Evolutionary conservation across 2,888 invertebrate genomes (phyloP).

Genomic region (Leuctra nigra): DNA sequence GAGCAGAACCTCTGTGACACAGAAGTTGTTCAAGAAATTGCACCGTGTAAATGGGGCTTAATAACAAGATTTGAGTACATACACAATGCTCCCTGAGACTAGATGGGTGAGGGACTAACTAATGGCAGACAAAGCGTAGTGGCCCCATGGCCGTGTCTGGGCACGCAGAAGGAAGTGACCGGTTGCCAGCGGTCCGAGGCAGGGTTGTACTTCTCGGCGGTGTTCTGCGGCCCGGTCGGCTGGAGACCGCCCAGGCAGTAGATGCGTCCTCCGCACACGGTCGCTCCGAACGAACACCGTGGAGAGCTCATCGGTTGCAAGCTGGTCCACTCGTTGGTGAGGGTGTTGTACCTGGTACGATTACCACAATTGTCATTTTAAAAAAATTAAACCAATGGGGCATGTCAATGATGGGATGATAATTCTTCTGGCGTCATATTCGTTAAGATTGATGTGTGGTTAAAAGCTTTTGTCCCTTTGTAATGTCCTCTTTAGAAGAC

Average conservation of each 20-base stretch:
- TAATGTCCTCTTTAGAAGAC: no score
- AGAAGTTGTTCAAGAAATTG: no score
- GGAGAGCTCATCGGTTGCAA: constrained; percentile 35
- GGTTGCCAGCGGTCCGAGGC: constrained; percentile 36
- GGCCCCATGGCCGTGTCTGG: neutral
- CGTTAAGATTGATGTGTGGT: no score
- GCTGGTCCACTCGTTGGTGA: constrained; percentile 35
- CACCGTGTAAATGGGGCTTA: no score
- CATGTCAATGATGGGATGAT: no score
- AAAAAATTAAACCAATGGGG: no score
- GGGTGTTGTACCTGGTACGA: constrained; percentile 33
- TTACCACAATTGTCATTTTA: neutral
- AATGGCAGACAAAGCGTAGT: neutral
- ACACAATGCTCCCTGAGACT: no score
- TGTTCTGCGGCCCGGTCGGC: constrained; percentile 35
- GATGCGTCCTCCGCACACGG: constrained; percentile 34
- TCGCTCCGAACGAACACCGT: constrained; percentile 34
- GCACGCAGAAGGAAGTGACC: constrained; percentile 30
- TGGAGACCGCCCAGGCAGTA: constrained; percentile 37
- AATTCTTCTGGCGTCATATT: no score
- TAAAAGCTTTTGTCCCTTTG: no score
- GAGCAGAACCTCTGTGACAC: no score
- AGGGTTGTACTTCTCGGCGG: constrained; percentile 37
- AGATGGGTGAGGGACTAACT: neutral
- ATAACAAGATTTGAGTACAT: no score